Conservation (phyloP, 2,113 vertebrate species). For the Baryphthengus martii region DNA sequence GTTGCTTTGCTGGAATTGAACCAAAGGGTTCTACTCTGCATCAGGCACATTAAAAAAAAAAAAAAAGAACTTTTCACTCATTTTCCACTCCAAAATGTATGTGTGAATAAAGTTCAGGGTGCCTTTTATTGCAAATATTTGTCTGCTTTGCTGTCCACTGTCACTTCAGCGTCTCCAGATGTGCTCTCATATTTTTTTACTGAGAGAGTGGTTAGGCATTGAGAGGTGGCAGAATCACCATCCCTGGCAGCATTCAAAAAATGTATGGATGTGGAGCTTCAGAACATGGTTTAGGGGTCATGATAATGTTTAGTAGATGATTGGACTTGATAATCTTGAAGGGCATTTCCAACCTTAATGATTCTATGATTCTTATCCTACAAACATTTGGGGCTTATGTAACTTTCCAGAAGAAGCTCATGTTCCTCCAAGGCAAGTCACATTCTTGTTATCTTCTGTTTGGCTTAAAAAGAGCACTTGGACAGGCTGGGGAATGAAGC, state of each 20-base stretch:
- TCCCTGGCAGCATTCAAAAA: no score
- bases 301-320: no score
- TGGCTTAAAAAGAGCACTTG: background rate
- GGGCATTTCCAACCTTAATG: no score
- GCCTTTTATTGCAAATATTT: background rate
- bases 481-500: background rate
- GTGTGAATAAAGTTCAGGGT: background rate
- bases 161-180: background rate
- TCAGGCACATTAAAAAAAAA: background rate
- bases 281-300: no score
- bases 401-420: background rate
- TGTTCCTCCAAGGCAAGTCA: background rate
- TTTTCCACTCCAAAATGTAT: background rate
- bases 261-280: no score
- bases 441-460: background rate
- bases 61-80: background rate
- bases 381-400: accelerated
- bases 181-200: accelerated
- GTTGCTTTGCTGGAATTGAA: background rate
- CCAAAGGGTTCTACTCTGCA: background rate
- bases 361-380: background rate
- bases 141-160: background rate
- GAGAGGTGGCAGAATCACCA: no score
- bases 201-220: no score
- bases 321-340: no score